Evolutionary conservation across 2,888 invertebrate species (phyloP), one percentile per base, ranked within the genome.

Genomic region (Agrotis exclamationis): DNA sequence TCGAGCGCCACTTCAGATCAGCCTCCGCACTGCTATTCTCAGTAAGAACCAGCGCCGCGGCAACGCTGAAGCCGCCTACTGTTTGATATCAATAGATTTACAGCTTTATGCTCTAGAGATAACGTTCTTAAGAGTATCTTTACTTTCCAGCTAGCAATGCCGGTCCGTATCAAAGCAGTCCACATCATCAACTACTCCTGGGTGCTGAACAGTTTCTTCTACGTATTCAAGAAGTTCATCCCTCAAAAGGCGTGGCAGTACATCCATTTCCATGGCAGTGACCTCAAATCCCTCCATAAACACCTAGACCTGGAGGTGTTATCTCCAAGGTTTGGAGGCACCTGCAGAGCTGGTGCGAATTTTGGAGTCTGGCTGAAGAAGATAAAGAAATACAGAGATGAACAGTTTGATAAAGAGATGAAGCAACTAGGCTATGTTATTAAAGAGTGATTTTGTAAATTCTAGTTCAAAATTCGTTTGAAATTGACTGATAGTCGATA

Each of bases 131-230:
- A n/a, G n/a, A n/a, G n/a, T n/a, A n/a, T n/a, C n/a, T n/a, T n/a
- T n/a, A n/a, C n/a, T n/a, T 78, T 20, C 4, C 89, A 97, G 97
- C 95, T 97, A 0, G 97, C 97, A 18, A 97, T 97, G 83, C 98
- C 98, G 0, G 96, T 97, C 84, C 97, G 97, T 51, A 94, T 97
- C 0, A 95, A 97, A 45, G 96, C 97, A 0, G 96, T 98, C 63
- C 98, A 98, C 93, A 97, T 98, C 74, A 96, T 98, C 47, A 97
- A 98, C 92, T 98, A 98, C 91, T 98, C 98, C 24, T 98, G 98
- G 98, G 94, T 98, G 1, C 97, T 98, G 84, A 98, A 98, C 91
- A 97, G 97, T 2, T 97, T 98, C 80, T 97, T 97, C 89, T 97
- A 97, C 75, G 96, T 98, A 47, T 98, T 98, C 92, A 98, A 98